Evolutionary conservation across 2,888 invertebrate genomes (phyloP).

Genomic region (Troglohyphantes excavatus): DNA sequence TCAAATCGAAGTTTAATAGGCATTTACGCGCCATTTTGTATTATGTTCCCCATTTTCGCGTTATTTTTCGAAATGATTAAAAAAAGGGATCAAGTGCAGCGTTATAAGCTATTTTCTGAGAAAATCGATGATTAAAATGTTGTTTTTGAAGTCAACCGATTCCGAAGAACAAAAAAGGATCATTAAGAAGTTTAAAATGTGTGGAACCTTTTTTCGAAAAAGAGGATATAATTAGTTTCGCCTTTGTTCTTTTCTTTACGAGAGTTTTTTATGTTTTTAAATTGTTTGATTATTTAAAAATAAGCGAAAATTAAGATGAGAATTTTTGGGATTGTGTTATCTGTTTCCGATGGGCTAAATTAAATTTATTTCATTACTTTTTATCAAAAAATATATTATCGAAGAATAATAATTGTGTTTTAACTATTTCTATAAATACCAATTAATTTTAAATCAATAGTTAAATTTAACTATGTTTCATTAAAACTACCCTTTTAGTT

Average conservation of each 20-base stretch:
- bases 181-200: not conserved
- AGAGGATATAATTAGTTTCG: no score
- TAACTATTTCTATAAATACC: no score
- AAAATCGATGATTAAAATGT: slow-evolving; percentile 2
- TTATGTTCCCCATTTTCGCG: not conserved
- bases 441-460: no score
- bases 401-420: no score
- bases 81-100: not conserved
- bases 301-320: not conserved
- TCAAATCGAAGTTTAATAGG: slow-evolving; percentile 68
- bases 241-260: not conserved
- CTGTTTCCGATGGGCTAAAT: no score
- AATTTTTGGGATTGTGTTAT: no score
- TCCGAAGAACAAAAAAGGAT: not conserved
- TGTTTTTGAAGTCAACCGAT: not conserved
- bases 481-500: no score
- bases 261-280: not conserved
- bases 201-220: not conserved
- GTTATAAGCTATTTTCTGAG: not conserved
- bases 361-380: no score
- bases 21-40: slow-evolving; percentile 52
- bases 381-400: no score
- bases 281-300: not conserved
- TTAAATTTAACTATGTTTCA: no score
- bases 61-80: not conserved